Evolutionary conservation across 2,888 invertebrate species (phyloP), one percentile per base, ranked within the genome.

Genomic region (Temnothorax ravouxi): DNA sequence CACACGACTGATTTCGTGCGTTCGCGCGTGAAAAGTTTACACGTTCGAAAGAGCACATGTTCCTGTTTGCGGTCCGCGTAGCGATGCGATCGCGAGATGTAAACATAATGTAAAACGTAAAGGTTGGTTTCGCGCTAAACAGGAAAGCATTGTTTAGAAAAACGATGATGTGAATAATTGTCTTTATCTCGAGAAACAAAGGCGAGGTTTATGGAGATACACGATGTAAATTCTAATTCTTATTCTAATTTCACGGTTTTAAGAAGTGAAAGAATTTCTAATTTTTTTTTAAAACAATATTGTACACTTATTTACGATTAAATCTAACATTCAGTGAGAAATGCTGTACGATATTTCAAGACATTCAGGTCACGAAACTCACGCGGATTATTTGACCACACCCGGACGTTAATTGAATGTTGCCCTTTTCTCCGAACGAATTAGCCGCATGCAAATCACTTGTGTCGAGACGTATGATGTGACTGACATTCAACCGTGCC

Each of bases 31-130:
- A 77, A 67, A 67, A 77, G 29, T 67, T n/a, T 67, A 25, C 25
- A 21, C n/a, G 41, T 44, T 41, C 13, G 41, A 69, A 41, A 41
- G 41, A 54, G 18, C 18, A 21, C 21, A 62, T 2, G 29, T 66
- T 50, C 47, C 21, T n/a, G 18, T 66, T 54, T 41, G 54, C 44
- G 29, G 54, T 41, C 18, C n/a, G 44, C 25, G 25, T 25, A 18
- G 13, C 52, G 44, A 21, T 50, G 15, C n/a, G 29, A 54, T 11
- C n/a, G 44, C 44, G 21, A 56, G 25, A 44, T 44, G 29, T 44
- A 69, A 76, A 41, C 25, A 41, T 54, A 29, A 67, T 67, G 41
- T 54, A 44, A 67, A 77, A 56, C 29, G 21, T 69, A 77, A 77
- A 69, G n/a, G 11, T 66, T 13, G 50, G 25, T 66, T 52, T 77